Percentiles rank a stretch among this genome's conserved stretches.
These are phyloP conservation scores for Idaea aversata DNA, from an alignment of 2,888 invertebrate species.

Conservation along the genomic window DNA sequence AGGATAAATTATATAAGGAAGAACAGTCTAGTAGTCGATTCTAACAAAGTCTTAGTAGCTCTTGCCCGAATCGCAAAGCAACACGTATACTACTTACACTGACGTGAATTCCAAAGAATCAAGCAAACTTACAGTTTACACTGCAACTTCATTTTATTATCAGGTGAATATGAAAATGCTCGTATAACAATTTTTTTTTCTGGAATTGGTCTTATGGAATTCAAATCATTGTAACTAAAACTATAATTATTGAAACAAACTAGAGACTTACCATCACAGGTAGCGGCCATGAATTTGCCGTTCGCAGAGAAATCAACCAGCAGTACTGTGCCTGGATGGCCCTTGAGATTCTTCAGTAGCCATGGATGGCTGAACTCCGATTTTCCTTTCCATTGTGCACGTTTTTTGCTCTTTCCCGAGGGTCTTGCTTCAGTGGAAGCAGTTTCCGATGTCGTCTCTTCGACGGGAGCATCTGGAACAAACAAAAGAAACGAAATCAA, in stretches of 20 bases:
- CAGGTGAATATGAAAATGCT: background rate
- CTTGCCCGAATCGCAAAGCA: background rate
- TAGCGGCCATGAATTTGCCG: conserved; percentile 91
- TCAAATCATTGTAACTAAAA: background rate
- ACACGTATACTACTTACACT: background rate
- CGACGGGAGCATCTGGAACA: conserved; percentile 52
- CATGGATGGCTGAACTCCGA: conserved; percentile 85
- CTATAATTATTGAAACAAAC: conserved; percentile 18
- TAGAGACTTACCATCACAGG: conserved; percentile 87
- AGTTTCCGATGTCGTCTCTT: conserved; percentile 55
- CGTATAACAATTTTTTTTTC: background rate
- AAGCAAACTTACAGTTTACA: background rate
- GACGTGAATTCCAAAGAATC: background rate
- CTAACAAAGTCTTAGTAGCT: background rate
- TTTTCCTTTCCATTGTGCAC: conserved; percentile 72
- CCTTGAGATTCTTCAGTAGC: conserved; percentile 89
- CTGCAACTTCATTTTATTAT: no score
- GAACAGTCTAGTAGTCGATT: background rate
- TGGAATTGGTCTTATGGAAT: background rate
- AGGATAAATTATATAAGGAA: background rate
- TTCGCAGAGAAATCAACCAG: conserved; percentile 91
- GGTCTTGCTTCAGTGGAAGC: conserved; percentile 49
- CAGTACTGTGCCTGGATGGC: conserved; percentile 87
- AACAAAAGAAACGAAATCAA: background rate
- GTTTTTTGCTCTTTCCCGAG: conserved; percentile 76